Conservation (phyloP, 2,113 vertebrate genomes). For the Malurus melanocephalus region DNA sequence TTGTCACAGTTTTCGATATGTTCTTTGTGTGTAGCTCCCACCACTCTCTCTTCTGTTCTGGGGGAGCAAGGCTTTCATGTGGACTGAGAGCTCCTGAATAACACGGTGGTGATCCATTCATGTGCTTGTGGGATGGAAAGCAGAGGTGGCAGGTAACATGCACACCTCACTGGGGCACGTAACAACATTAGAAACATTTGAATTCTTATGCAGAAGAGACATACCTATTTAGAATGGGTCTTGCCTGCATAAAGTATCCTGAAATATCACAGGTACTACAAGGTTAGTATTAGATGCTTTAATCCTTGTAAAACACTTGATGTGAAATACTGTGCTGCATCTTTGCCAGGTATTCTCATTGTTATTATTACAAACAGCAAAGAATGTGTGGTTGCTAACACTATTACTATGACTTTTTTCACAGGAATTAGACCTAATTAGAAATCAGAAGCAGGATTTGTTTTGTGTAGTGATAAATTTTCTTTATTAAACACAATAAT, state of each 20-base stretch:
- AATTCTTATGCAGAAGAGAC: not conserved
- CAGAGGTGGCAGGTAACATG: not conserved
- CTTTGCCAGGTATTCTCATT: not conserved
- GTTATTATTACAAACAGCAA: not conserved
- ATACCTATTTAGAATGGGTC: not conserved
- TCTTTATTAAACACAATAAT: not conserved
- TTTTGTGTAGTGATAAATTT: not conserved
- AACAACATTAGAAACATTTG: not conserved
- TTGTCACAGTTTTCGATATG: fast-evolving
- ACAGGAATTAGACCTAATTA: not conserved
- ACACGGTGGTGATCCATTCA: not conserved
- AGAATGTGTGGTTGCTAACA: not conserved
- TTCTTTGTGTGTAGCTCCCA: not conserved
- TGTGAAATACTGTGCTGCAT: not conserved
- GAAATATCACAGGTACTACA: not conserved
- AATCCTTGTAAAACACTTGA: not conserved
- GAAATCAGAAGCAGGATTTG: conserved; percentile 12
- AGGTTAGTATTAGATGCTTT: not conserved
- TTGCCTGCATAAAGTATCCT: not conserved
- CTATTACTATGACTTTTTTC: not conserved
- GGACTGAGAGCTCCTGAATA: not conserved
- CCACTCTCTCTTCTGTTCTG: not conserved
- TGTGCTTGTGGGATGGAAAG: not conserved
- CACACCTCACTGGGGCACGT: not conserved
- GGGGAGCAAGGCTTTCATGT: not conserved